Percentiles rank a stretch among this genome's conserved stretches.
Evolutionary conservation across 2,797 vertebrate species (phyloP).

Genomic region (Eidolon dupreanum): DNA sequence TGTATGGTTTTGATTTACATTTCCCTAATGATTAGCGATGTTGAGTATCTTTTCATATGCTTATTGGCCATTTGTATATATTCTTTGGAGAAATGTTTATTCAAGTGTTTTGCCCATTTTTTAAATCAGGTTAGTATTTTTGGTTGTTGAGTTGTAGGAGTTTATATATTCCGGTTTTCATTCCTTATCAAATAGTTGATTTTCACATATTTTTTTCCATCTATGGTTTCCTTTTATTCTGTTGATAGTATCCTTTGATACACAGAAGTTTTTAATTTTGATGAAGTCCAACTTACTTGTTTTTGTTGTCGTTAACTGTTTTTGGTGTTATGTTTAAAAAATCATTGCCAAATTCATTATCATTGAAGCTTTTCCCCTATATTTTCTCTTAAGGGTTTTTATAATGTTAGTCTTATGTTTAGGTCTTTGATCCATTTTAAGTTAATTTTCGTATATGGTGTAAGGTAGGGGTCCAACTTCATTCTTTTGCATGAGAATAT

Average conservation of each 20-base stretch:
- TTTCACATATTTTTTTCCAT: constrained; percentile 1
- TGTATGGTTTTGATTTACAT: not conserved
- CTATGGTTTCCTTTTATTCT: not conserved
- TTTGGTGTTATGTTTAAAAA: not conserved
- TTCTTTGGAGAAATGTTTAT: not conserved
- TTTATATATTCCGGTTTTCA: not conserved
- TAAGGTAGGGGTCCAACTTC: not conserved
- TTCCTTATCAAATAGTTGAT: not conserved
- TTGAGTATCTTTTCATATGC: not conserved
- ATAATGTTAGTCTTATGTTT: not conserved
- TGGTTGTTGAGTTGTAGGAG: not conserved
- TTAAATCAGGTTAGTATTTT: not conserved
- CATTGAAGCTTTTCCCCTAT: not conserved
- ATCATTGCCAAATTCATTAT: not conserved
- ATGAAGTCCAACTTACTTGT: not conserved
- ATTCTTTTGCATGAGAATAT: not conserved
- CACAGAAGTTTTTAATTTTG: not conserved
- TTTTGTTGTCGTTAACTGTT: not conserved
- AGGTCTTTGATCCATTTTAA: not conserved
- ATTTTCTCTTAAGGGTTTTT: constrained; percentile 10
- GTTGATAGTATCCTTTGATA: not conserved
- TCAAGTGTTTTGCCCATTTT: not conserved
- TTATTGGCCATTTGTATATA: not conserved
- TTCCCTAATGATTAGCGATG: not conserved
- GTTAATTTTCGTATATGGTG: not conserved